Evolutionary conservation across 2,113 vertebrate species (phyloP), one percentile per base, ranked within the genome.

Genomic region (Cyanocitta stelleri): DNA sequence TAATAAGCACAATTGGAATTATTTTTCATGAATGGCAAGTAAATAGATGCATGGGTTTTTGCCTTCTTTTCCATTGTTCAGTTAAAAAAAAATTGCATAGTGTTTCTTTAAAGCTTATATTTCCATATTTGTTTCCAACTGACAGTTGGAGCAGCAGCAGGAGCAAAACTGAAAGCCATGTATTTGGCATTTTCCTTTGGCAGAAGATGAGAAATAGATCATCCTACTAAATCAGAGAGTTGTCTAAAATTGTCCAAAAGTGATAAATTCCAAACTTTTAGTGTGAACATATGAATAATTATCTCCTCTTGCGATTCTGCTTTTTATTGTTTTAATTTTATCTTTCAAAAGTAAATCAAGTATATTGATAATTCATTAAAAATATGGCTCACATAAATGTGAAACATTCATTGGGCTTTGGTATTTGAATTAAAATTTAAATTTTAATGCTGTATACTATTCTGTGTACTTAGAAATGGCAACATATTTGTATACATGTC

Each of bases 71-170:
- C 15, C 6, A 21, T 24, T 71, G 9, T 49, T 76, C 14, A 10
- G 10, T 37, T 69, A 10, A 55, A 59, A 48, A 48, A 52, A 33
- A 35, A 41, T 1, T 5, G 2, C 26, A 24, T 8, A 21, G 4
- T 63, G 15, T 61, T 82, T 85, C 43, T 78, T 75, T 82, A 76
- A 90, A 72, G 8, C 16, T 72, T 69, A 1, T 72, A 22, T 9
- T 39, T 88, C 14, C 27, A 9, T 54, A n/a, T 67, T 75, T 90
- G 13, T 79, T 75, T 93, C 51, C 67, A 61, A 13, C 11, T 83
- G 80, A 88, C 62, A 90, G 62, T 85, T 88, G 82, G 58, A 92
- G 39, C 20, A 89, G 51, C 88, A 96, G 74, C 58, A 89, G 71
- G 67, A 86, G 27, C 14, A 89, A 91, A 89, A 91, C 49, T 54